Evolutionary conservation across 64 coral and sea anemone genomes (phyloP), one percentile per base, ranked within the genome.

Genomic region (Montipora capricornis): DNA sequence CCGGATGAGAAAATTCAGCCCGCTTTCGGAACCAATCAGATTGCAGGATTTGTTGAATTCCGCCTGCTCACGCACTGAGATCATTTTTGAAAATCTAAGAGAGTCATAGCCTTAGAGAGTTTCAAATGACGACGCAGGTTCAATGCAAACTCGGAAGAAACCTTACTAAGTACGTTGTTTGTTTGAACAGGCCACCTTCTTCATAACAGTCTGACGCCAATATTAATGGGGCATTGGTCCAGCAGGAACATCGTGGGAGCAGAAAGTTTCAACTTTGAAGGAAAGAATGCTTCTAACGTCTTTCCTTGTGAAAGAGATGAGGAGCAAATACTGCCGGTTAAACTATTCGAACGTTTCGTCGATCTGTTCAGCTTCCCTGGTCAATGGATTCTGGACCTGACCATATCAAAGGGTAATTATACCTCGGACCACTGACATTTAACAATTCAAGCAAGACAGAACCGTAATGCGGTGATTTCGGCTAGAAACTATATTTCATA

Each of bases 361-460:
- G 14, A 67, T 47, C 57, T 68, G 20, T 87, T 87, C 61, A 87
- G 83, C 83, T 87, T 68, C 67, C 57, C 64, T 45, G 83, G 83
- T 13, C 83, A 87, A 6, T 87, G 83, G 83, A 24, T 87, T 12
- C 22, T 87, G 59, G 60, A 87, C 67, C 2, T 87, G 16, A 71
- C 83, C 10, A 67, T 1, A 13, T 87, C 83, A 67, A 87, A 87
- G 24, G 83, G 44, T 87, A 70, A 48, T 47, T 87, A 20, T 68
- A 68, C 17, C 2, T 68, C 52, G 1, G 52, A 10, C 52, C 52
- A 55, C 10, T 10, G 52, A 55, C 52, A 55, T 55, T 55, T 55
- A 55, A 55, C 37, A 37, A 55, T 55, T 55, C 52, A 55, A 55
- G 52, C 52, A 0, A 68, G 64, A 68, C 16, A 68, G 4, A 68